These are phyloP conservation scores for Lithobates sylvaticus DNA, from an alignment of 2,797 vertebrate genomes.

Conservation along the genomic window DNA sequence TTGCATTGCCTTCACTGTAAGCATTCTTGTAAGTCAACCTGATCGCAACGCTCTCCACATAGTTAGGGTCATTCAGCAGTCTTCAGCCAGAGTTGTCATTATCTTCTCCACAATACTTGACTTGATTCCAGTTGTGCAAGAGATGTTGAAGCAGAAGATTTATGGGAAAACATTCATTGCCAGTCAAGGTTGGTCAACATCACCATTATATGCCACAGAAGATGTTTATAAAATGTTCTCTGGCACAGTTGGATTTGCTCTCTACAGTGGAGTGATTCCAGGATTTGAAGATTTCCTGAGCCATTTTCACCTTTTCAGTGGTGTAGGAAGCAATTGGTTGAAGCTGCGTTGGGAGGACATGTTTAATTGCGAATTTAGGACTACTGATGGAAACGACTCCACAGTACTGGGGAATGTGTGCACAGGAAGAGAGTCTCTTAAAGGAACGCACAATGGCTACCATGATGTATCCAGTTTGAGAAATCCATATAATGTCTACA, in stretches of 20 bases:
- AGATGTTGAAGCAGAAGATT: conserved; percentile 44
- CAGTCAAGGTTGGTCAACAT: conserved; percentile 50
- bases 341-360: conserved; percentile 33
- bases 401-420: neutral
- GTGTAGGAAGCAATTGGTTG: neutral
- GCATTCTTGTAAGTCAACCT: conserved; percentile 6
- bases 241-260: conserved; percentile 43
- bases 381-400: no score
- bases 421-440: conserved; percentile 29
- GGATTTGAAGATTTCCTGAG: conserved; percentile 6
- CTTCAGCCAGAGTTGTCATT: conserved; percentile 29
- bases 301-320: neutral
- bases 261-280: conserved; percentile 15
- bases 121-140: conserved; percentile 11
- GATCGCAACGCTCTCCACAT: conserved; percentile 11
- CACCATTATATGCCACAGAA: neutral
- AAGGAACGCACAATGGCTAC: conserved; percentile 14
- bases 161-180: conserved; percentile 26
- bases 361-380: conserved; percentile 12
- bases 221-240: neutral
- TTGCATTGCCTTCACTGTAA: conserved; percentile 42
- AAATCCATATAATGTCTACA: conserved; percentile 24
- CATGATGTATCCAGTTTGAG: conserved; percentile 19
- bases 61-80: conserved; percentile 20
- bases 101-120: conserved; percentile 20